Percentiles rank a stretch among this genome's conserved stretches.
These are phyloP conservation scores for Nematolebias whitei DNA, from an alignment of 2,113 vertebrate genomes.

Conservation along the genomic window DNA sequence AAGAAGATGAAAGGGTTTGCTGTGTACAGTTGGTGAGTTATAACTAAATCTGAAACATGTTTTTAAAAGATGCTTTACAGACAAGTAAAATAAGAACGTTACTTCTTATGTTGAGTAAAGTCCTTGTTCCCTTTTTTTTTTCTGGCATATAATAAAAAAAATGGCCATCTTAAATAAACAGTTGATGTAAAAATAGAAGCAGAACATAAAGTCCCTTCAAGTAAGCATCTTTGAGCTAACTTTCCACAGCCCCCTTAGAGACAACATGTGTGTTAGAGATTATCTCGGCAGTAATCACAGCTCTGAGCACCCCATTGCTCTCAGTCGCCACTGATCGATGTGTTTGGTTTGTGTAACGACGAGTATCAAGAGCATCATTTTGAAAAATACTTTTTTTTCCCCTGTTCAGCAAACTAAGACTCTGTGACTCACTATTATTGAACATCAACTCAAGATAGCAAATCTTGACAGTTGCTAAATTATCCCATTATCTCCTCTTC, in stretches of 20 bases:
- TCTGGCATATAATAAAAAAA: background rate
- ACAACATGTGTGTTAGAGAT: conserved; percentile 76
- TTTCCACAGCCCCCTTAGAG: conserved; percentile 78
- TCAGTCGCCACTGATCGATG: conserved; percentile 61
- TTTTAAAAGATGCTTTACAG: background rate
- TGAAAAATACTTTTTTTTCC: background rate
- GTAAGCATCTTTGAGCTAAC: conserved; percentile 55
- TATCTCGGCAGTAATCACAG: conserved; percentile 63
- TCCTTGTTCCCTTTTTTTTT: too few species aligned
- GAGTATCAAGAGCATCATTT: conserved; percentile 30
- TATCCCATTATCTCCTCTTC: conserved; percentile 4
- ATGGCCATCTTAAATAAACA: conserved; percentile 34
- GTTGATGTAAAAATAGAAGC: conserved; percentile 64
- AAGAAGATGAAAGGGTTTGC: conserved; percentile 31
- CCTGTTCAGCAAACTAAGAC: background rate
- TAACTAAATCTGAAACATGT: conserved; percentile 12
- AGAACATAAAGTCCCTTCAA: conserved; percentile 65
- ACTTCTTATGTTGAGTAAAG: too few species aligned
- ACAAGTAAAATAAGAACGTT: too few species aligned
- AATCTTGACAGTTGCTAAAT: conserved; percentile 16
- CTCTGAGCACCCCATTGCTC: conserved; percentile 32
- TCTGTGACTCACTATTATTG: background rate
- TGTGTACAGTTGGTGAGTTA: conserved; percentile 1
- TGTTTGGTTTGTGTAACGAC: conserved; percentile 37
- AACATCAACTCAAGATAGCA: background rate